Evolutionary conservation across 1,140 invertebrate genomes (phyloP).

Genomic region (Brachionus plicatilis): DNA sequence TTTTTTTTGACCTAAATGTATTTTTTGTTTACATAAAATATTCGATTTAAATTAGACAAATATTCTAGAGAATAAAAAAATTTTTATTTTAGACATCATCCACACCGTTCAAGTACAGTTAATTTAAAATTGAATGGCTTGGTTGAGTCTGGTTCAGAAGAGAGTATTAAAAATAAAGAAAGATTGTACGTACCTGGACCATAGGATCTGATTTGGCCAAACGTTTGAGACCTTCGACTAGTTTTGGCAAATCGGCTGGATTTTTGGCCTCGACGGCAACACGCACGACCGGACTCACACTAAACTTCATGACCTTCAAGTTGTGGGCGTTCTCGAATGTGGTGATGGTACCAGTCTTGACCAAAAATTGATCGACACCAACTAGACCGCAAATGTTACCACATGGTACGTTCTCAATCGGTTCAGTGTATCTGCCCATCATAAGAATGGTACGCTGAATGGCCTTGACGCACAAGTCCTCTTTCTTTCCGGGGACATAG

Average conservation of each 20-base stretch:
- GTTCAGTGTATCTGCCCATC: conserved; percentile 99
- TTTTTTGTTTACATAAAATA: conserved; percentile 40
- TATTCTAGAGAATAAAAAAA: conserved; percentile 40
- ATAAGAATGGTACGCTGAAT: conserved; percentile 97
- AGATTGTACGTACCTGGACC: conserved; percentile 63
- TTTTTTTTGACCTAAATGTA: conserved; percentile 26
- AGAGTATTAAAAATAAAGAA: no score
- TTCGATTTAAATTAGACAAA: background rate
- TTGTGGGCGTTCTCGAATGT: conserved; percentile 99
- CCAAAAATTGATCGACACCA: conserved; percentile 97
- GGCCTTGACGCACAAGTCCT: conserved; percentile 96
- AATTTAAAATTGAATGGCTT: background rate
- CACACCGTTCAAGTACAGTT: background rate
- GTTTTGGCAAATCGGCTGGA: conserved; percentile 94
- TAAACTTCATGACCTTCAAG: conserved; percentile 82
- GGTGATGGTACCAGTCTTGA: conserved; percentile 98
- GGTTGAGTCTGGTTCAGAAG: background rate
- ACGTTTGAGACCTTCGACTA: conserved; percentile 94
- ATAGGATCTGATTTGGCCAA: conserved; percentile 99
- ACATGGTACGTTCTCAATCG: conserved; percentile 97
- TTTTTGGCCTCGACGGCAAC: conserved; percentile 99
- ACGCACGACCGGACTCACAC: conserved; percentile 95
- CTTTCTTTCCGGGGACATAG: conserved; percentile 93
- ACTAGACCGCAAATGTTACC: conserved; percentile 99
- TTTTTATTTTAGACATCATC: conserved; percentile 19